Evolutionary conservation across 1,140 invertebrate genomes (phyloP), one percentile per base, ranked within the genome.

Genomic region (Maniola jurtina): DNA sequence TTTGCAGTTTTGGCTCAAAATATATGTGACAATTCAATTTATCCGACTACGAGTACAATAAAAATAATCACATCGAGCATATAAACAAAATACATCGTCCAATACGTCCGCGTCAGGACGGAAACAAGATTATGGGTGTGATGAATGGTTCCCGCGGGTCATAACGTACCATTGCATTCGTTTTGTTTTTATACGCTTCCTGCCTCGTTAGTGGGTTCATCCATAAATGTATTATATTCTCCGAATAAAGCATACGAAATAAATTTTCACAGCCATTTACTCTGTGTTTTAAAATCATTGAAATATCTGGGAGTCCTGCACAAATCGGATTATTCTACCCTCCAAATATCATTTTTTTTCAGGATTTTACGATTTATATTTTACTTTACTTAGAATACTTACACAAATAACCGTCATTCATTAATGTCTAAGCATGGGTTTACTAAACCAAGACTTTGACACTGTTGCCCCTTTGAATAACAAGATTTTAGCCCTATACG

Each of bases 41-140:
- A 5, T 55, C 25, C 52, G 6, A 25, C 52, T 55, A 57, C 52
- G 13, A 25, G 25, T 55, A 57, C 38, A 61, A 61, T 67, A 67
- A 67, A 67, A 67, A 55, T 66, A 56, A 66, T 66, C 38, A 56
- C 54, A 61, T 40, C 47, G 65, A 61, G 54, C 52, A 68, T 62
- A 62, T 58, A 67, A 67, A 80, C 72, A 70, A 78, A 76, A 77
- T 77, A 75, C 77, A 75, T 70, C 70, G 72, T 64, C 73, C 73
- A 73, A 79, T 76, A 72, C 72, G 73, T 72, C 71, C 63, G 65
- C 66, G 71, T 75, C 68, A 67, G 63, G 65, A 68, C 66, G 73
- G 71, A 77, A 81, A 80, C 75, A 77, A 82, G 81, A 85, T 82
- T 77, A 81, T 76, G 71, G 66, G 66, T 66, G 70, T 85, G 81